Conservation (phyloP, 2,113 vertebrate genomes). For the Clinocottus analis region DNA sequence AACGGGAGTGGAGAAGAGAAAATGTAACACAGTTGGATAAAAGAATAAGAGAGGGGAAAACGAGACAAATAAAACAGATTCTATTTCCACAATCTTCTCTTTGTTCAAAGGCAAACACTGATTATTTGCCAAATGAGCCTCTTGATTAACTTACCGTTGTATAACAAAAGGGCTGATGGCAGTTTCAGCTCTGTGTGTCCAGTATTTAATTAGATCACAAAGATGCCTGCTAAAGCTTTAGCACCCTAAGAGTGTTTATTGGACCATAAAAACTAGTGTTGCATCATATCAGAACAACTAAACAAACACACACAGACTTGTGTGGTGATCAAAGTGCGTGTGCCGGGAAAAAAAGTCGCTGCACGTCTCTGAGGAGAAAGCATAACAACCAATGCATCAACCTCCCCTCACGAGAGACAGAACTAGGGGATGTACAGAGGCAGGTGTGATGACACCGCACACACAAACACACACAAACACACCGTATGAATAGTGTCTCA, state of each 20-base stretch:
- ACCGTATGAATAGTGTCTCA: neutral
- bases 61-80: constrained; percentile 6
- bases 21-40: neutral
- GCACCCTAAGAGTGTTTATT: constrained; percentile 62
- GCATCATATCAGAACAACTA: constrained; percentile 59
- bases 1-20: neutral
- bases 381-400: constrained; percentile 19
- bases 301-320: constrained; percentile 29
- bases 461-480: constrained; percentile 9
- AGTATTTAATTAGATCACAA: constrained; percentile 76
- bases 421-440: constrained; percentile 26
- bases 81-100: constrained; percentile 19
- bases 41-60: neutral
- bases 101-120: constrained; percentile 52
- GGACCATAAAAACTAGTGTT: constrained; percentile 69
- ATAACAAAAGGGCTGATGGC: constrained; percentile 72
- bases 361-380: constrained; percentile 43
- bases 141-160: constrained; percentile 71
- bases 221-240: constrained; percentile 62
- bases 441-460: constrained; percentile 50
- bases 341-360: constrained; percentile 33
- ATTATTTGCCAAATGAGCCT: constrained; percentile 63
- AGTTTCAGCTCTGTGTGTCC: constrained; percentile 61
- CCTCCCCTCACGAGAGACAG: constrained; percentile 38
- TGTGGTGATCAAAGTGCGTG: constrained; percentile 4